Percentiles rank a stretch among this genome's conserved stretches.
Conservation (phyloP, 2,113 vertebrate genomes). For the Neolamprologus tretocephalus region DNA sequence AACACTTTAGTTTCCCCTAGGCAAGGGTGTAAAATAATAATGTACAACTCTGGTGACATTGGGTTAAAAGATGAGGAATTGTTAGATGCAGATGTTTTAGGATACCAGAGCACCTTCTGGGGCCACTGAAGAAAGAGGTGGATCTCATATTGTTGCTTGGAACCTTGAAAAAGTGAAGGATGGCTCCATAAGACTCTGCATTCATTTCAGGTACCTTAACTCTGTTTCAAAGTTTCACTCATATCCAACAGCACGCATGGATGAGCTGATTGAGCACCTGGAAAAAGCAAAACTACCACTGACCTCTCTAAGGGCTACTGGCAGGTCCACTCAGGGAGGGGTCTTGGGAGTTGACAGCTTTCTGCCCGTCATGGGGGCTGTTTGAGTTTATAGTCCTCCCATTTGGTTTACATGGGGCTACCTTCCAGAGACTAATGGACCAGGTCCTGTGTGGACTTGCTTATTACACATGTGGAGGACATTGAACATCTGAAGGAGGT, state of each 20-base stretch:
- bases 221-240: not conserved
- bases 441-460: not conserved
- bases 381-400: not conserved
- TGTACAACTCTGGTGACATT: not conserved
- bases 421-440: not conserved
- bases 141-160: fast-evolving
- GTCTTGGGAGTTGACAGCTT: not conserved
- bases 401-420: not conserved
- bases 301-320: not conserved
- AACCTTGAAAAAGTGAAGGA: not conserved
- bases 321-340: not conserved
- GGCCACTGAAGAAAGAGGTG: not conserved
- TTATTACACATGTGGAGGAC: not conserved
- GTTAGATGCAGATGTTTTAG: fast-evolving
- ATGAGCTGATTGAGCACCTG: not conserved
- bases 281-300: not conserved
- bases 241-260: not conserved
- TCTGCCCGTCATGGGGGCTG: fast-evolving
- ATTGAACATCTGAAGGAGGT: not conserved
- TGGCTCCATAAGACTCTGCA: not conserved
- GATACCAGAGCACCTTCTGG: not conserved
- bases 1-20: not conserved
- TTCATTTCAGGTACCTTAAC: not conserved
- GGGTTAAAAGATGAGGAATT: not conserved
- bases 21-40: not conserved